Percentiles rank a stretch among this genome's conserved stretches.
Conservation (phyloP, 2,888 invertebrate species). For the Eumerus sabulonum region DNA sequence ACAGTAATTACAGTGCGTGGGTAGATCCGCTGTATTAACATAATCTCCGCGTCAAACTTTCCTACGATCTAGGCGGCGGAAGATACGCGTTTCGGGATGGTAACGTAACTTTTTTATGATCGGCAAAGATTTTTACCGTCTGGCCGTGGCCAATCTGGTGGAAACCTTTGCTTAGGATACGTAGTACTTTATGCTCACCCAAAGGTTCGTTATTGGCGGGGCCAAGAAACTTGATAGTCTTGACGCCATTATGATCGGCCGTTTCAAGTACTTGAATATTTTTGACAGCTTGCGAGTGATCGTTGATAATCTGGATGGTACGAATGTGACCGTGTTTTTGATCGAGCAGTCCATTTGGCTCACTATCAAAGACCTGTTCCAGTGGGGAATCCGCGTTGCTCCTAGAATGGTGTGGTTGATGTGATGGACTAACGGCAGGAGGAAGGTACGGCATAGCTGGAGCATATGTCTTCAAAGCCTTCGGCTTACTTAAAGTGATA, state of each 20-base stretch:
- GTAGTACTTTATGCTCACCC: constrained; percentile 74
- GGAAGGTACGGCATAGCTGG: constrained; percentile 54
- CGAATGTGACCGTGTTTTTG: constrained; percentile 71
- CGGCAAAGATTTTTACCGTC: constrained; percentile 75
- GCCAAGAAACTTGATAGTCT: constrained; percentile 76
- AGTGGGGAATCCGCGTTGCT: constrained; percentile 27
- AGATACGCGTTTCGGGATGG: constrained; percentile 43
- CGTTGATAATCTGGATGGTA: constrained; percentile 75
- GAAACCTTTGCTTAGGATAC: constrained; percentile 72
- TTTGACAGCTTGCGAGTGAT: constrained; percentile 68
- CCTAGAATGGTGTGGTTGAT: not conserved
- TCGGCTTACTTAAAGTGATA: constrained; percentile 72
- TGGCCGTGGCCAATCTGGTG: constrained; percentile 71
- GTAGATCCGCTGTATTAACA: constrained; percentile 11
- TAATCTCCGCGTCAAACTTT: constrained; percentile 4
- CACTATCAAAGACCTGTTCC: constrained; percentile 14
- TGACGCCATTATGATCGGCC: constrained; percentile 73
- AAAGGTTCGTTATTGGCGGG: constrained; percentile 72
- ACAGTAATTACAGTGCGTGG: too few species aligned
- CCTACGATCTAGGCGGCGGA: constrained; percentile 35
- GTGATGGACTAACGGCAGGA: constrained; percentile 66
- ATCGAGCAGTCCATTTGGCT: constrained; percentile 11
- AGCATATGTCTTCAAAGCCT: constrained; percentile 36
- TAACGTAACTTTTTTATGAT: constrained; percentile 66
- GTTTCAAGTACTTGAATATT: constrained; percentile 75